Evolutionary conservation across 2,888 invertebrate genomes (phyloP).

Genomic region (Lepidocyrtoides sp.): DNA sequence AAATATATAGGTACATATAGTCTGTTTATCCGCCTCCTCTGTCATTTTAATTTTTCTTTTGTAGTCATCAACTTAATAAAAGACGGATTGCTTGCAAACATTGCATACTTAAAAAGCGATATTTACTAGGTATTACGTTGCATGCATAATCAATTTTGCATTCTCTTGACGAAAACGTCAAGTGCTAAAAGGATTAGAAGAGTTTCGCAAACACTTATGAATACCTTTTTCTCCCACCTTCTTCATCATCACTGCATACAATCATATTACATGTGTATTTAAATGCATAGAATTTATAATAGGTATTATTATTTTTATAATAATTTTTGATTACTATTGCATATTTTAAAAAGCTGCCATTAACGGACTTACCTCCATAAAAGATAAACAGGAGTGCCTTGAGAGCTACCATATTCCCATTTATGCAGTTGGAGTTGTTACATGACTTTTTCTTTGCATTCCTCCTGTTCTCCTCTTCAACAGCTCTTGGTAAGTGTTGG

Average conservation of each 20-base stretch:
- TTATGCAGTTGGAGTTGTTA: constrained; percentile 82
- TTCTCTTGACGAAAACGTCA: neutral
- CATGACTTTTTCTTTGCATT: constrained; percentile 78
- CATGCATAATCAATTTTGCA: constrained; percentile 29
- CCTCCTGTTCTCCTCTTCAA: constrained; percentile 68
- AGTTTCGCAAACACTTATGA: constrained; percentile 35
- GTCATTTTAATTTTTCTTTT: too few relatives aligned
- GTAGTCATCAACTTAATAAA: neutral
- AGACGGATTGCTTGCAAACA: constrained; percentile 54
- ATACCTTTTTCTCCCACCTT: neutral
- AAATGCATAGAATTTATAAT: constrained; percentile 24
- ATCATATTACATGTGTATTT: too few relatives aligned
- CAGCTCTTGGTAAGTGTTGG: constrained; percentile 72
- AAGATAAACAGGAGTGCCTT: constrained; percentile 84
- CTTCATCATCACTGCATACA: neutral
- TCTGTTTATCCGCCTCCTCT: neutral
- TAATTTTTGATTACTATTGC: neutral
- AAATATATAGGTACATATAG: too few relatives aligned
- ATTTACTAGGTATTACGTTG: constrained; percentile 45
- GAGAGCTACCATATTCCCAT: constrained; percentile 82
- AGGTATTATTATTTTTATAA: neutral
- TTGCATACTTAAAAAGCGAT: constrained; percentile 57
- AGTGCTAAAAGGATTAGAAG: constrained; percentile 51
- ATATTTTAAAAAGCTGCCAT: constrained; percentile 26
- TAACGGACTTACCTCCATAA: constrained; percentile 83